Base-by-base conservation (phyloP, 2,888 invertebrate genomes). In the Agrypnus murinus region DNA sequence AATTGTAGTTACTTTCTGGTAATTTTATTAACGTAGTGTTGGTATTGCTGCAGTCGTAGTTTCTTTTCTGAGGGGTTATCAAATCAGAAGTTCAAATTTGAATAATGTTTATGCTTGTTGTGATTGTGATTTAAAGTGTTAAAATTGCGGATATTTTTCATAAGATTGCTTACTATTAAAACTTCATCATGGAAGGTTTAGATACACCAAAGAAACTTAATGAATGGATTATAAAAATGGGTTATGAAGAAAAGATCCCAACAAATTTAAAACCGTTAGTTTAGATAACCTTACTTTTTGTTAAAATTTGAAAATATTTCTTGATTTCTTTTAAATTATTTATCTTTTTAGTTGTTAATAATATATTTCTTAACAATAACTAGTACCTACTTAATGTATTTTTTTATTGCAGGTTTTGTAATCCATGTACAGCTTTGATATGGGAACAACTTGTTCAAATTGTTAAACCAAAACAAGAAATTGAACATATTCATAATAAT, bases 401-500 rank as follows among this genome's bases (percentile, higher is more conserved):
- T n/a, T 31, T 14, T 12, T 32, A n/a, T 36, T 65, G 43, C 19
- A 86, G 86, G 1, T 79, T 86, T 53, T 84, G 84, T 25, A 84
- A 84, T 69, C 82, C 85, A 0, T 79, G 80, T 0, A 84, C 85
- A 46, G 74, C 79, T 19, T 76, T 81, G 19, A 67, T 84, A 0
- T 82, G 85, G 71, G 75, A 77, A 15, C 80, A 81, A 58, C 72
- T 86, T 40, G 80, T 85, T 65, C 72, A 79, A 6, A 80, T 81
- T 1, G 80, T 85, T 0, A 79, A 78, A n/a, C 81, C 86, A 0
- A 80, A 79, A 0, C 81, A 84, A 36, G 77, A 81, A 66, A 84
- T 84, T 1, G 69, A 78, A 50, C 78, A 78, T 36, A 77, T 84
- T 5, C 81, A 82, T 1, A 79, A 83, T 58, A 85, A 83, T 71